Evolutionary conservation across 2,113 vertebrate species (phyloP).

Genomic region (Apistogramma diplotaenia): DNA sequence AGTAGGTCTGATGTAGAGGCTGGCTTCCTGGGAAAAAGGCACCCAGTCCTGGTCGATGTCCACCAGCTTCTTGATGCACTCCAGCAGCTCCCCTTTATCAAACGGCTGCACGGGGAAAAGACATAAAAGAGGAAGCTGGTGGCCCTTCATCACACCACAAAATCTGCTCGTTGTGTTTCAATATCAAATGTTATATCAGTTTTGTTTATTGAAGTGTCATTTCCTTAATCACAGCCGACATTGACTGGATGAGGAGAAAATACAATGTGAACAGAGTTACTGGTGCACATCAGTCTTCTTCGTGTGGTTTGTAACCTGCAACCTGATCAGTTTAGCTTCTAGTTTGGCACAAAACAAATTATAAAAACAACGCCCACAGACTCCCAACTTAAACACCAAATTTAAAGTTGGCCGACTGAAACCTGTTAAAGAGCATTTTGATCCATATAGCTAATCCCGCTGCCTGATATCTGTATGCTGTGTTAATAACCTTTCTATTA

Average conservation of each 20-base stretch:
- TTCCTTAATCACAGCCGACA: not conserved
- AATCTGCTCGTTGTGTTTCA: not conserved
- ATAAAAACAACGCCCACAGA: not conserved
- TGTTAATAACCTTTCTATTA: too few relatives aligned
- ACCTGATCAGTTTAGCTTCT: not conserved
- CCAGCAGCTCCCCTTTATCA: conserved; percentile 79
- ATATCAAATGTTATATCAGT: not conserved
- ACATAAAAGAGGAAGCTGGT: not conserved
- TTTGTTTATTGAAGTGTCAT: not conserved
- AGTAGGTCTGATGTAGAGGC: conserved; percentile 90
- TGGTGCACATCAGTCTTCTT: too few relatives aligned
- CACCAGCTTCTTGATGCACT: conserved; percentile 85
- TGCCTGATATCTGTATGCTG: too few relatives aligned
- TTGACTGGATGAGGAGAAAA: not conserved
- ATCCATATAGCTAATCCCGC: not conserved
- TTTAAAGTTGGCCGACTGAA: accelerated
- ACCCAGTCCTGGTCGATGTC: conserved; percentile 89
- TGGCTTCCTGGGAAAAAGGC: conserved; percentile 74
- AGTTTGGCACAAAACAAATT: not conserved
- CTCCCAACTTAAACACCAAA: not conserved
- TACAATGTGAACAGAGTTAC: too few relatives aligned
- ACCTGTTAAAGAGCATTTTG: not conserved
- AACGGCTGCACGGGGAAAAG: conserved; percentile 73
- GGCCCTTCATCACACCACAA: not conserved
- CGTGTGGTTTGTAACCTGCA: too few relatives aligned